Base-by-base conservation (phyloP, 2,888 invertebrate genomes). In the Flexamia atlantica region DNA sequence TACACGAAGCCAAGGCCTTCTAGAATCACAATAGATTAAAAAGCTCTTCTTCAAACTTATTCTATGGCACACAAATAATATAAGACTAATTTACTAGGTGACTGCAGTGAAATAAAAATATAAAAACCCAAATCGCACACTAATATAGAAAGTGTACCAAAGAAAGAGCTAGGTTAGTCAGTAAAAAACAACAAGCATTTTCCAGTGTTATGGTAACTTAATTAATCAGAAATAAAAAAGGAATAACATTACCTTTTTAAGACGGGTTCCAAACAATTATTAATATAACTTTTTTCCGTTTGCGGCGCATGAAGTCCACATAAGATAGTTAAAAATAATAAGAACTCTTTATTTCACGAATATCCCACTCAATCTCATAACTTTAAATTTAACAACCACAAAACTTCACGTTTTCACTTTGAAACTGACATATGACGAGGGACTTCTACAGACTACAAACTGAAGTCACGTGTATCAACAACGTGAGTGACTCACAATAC, bases 401-500 rank as follows among this genome's bases (percentile, higher is more conserved):
- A 25, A 64, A 28, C 64, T 64, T 64, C 5, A 10, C 9, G 2
- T 64, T 64, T 12, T 14, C 25, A 64, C 64, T 64, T 28, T 4
- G 23, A 1, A 64, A 28, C 30, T 64, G 10, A 25, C 64, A 17
- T 7, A 23, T 14, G 30, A 64, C 64, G 28, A 14, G n/a, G n/a
- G n/a, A n/a, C n/a, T n/a, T n/a, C n/a, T n/a, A 30, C 64, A 64
- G 20, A 5, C 23, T 23, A 57, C 57, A 57, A 57, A 20, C 28
- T n/a, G n/a, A 14, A 5, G 50, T 76, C 76, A 76, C 76, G 76
- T 76, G 76, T 76, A 42, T 10, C 25, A 76, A 76, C 76, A 76
- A 76, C 76, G 76, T 76, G 76, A 76, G 76, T 76, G 76, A 76
- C 76, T 76, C 25, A 53, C 53, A 53, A 53, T 23, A 53, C 53